Percentiles rank a stretch among this genome's conserved stretches.
Evolutionary conservation across 1,140 invertebrate species (phyloP).

Genomic region (Zaprionus kolodkinae): DNA sequence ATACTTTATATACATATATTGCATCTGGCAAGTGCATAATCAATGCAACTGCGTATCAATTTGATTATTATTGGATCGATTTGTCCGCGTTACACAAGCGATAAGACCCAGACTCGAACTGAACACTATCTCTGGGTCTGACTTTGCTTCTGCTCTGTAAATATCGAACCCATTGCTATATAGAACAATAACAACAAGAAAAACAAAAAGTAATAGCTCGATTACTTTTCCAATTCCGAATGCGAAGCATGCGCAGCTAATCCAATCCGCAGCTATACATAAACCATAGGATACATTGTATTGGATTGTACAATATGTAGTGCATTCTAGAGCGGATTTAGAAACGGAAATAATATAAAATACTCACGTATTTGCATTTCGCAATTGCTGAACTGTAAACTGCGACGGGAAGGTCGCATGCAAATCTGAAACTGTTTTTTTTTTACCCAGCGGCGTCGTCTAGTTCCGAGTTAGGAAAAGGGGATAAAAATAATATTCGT

Average conservation of each 20-base stretch:
- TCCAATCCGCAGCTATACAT: not conserved
- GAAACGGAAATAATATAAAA: constrained; percentile 42
- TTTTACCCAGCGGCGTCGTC: constrained; percentile 1
- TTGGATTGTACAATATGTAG: not conserved
- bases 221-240: constrained; percentile 42
- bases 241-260: constrained; percentile 36
- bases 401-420: constrained; percentile 55
- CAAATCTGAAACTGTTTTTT: constrained; percentile 27
- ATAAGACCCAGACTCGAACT: constrained; percentile 25
- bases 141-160: constrained; percentile 5
- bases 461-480: not conserved
- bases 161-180: not conserved
- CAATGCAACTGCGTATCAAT: constrained; percentile 34
- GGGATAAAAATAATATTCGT: too few species aligned
- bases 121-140: not conserved
- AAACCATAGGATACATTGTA: constrained; percentile 1
- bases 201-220: not conserved
- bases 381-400: constrained; percentile 62
- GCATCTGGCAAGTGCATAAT: constrained; percentile 19
- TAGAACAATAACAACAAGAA: not conserved
- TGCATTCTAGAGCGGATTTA: constrained; percentile 12
- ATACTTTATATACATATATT: not conserved
- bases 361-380: constrained; percentile 62
- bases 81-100: not conserved
- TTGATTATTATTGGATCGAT: constrained; percentile 1